phyloP scores from a whole-genome alignment of 2,888 invertebrate species.

The Luperina nickerlii region DNA sequence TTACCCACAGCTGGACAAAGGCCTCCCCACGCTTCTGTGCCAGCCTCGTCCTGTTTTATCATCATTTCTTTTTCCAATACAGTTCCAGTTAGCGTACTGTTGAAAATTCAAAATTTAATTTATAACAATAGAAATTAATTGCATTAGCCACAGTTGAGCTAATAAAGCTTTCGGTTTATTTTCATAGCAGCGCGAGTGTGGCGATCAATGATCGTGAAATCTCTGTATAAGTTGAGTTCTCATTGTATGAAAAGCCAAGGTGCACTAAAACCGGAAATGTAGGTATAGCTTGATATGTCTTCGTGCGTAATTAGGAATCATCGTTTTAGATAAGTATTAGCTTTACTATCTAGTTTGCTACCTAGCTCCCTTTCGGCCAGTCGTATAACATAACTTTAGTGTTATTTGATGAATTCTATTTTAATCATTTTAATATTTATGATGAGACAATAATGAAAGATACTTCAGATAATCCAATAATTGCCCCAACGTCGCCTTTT shows the following conservation, averaged over 20 bases:
- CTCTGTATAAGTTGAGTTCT: not conserved
- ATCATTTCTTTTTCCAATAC: not conserved
- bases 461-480: not conserved
- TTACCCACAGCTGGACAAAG: not conserved
- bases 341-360: not conserved
- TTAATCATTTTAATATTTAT: constrained; percentile 2
- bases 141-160: no score
- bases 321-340: not conserved
- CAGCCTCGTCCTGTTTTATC: not conserved
- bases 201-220: not conserved
- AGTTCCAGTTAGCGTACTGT: not conserved
- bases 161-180: no score
- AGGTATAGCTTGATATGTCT: not conserved
- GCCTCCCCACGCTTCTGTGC: no score
- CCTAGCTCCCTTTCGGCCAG: not conserved
- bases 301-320: not conserved
- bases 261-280: not conserved
- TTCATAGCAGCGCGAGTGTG: not conserved
- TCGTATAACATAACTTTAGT: no score
- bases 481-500: not conserved
- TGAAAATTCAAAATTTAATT: no score
- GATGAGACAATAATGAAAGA: not conserved
- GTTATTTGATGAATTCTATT: not conserved
- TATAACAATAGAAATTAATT: no score
- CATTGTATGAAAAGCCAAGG: not conserved